A percentile compares a stretch with the other conserved stretches of the same genome.
These are phyloP conservation scores for Caenorhabditis sulstoni DNA, from an alignment of 2,888 invertebrate species.

Conservation along the genomic window DNA sequence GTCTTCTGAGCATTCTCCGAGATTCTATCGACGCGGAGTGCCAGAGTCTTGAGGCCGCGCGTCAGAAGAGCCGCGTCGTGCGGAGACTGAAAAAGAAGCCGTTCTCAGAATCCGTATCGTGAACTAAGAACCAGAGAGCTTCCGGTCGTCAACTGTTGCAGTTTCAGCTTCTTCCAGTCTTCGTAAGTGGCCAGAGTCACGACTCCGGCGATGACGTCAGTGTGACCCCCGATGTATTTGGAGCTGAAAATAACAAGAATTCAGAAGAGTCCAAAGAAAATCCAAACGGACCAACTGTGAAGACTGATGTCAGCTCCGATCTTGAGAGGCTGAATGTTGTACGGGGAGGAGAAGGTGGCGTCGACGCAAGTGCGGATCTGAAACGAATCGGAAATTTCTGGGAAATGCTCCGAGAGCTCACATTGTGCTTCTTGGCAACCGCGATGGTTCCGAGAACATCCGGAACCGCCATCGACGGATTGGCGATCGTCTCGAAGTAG, in stretches of 20 bases:
- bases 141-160: conserved; percentile 67
- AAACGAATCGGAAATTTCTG: background rate
- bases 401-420: background rate
- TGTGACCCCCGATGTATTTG: conserved; percentile 82
- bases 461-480: conserved; percentile 81
- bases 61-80: conserved; percentile 67
- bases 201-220: conserved; percentile 81
- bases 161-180: conserved; percentile 68
- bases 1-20: conserved; percentile 62
- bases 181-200: conserved; percentile 58
- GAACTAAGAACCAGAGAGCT: conserved; percentile 55
- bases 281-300: conserved; percentile 79
- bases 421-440: conserved; percentile 58
- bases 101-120: too few relatives aligned
- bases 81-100: conserved; percentile 55
- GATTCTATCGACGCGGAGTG: conserved; percentile 67
- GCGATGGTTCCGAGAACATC: conserved; percentile 80
- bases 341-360: conserved; percentile 81
- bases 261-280: background rate
- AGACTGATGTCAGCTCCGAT: conserved; percentile 81
- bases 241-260: conserved; percentile 72
- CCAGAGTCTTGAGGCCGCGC: conserved; percentile 71
- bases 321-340: conserved; percentile 79
- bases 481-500: conserved; percentile 81
- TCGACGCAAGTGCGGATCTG: conserved; percentile 80